Percentiles rank a stretch among this genome's conserved stretches.
phyloP scores from a whole-genome alignment of 2,888 invertebrate genomes.

The Drosophila neotestacea region DNA sequence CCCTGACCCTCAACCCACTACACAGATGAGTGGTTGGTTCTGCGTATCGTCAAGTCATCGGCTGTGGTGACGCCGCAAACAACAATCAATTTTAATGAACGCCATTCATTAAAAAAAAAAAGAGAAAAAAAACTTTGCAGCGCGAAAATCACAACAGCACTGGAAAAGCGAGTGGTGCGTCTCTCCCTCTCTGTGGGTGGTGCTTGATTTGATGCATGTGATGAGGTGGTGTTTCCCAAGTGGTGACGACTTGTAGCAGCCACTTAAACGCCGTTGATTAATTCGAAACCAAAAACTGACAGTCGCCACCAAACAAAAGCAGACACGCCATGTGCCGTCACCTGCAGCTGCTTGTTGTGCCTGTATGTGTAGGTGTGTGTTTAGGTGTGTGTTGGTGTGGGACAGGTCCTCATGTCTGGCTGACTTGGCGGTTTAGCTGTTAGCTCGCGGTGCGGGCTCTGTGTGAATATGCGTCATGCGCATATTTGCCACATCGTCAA shows the following conservation, averaged over 20 bases:
- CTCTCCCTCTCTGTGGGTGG: neutral
- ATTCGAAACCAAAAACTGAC: slow-evolving; percentile 79
- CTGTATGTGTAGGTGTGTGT: slow-evolving; percentile 4
- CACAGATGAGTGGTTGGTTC: slow-evolving; percentile 8
- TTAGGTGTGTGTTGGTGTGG: slow-evolving; percentile 37
- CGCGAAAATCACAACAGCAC: slow-evolving; percentile 56
- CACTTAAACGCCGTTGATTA: slow-evolving; percentile 76
- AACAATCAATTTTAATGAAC: slow-evolving; percentile 81
- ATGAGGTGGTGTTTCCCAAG: slow-evolving; percentile 10
- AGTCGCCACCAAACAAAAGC: slow-evolving; percentile 67
- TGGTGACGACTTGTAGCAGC: slow-evolving; percentile 61
- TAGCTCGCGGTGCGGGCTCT: slow-evolving; percentile 29
- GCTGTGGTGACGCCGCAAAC: slow-evolving; percentile 63
- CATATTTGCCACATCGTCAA: slow-evolving; percentile 67
- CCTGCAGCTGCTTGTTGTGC: slow-evolving; percentile 42
- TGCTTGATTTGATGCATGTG: slow-evolving; percentile 10
- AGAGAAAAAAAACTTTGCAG: slow-evolving; percentile 68
- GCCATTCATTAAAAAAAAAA: slow-evolving; percentile 79
- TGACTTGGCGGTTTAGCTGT: slow-evolving; percentile 61
- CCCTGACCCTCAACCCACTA: slow-evolving; percentile 1
- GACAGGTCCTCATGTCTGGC: slow-evolving; percentile 44
- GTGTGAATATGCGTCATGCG: slow-evolving; percentile 44
- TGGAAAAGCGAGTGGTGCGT: slow-evolving; percentile 1
- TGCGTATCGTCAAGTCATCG: slow-evolving; percentile 70
- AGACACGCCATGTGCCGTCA: slow-evolving; percentile 55